Percentiles rank a stretch among this genome's conserved stretches.
phyloP scores from a whole-genome alignment of 2,888 invertebrate genomes.

The Tiliacea citrago region DNA sequence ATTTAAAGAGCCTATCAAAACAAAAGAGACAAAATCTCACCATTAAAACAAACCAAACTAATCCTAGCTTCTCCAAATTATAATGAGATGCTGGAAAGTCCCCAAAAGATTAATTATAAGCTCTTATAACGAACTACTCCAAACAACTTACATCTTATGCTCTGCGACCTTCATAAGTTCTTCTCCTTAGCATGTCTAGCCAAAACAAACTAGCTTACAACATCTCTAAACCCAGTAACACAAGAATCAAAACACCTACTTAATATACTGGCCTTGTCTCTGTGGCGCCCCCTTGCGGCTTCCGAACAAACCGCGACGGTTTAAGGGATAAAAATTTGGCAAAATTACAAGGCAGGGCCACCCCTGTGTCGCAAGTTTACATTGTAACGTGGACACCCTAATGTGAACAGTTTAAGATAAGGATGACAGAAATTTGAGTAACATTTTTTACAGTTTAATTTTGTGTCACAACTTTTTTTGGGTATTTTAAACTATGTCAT shows the following conservation, averaged over 20 bases:
- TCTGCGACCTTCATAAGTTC: neutral
- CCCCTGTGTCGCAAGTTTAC: constrained; percentile 85
- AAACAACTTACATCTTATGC: neutral
- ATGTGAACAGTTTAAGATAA: constrained; percentile 86
- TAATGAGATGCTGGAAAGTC: neutral
- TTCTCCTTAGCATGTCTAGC: neutral
- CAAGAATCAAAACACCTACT: constrained; percentile 80
- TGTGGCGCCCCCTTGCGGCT: constrained; percentile 72
- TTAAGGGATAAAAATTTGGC: constrained; percentile 88
- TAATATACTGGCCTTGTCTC: constrained; percentile 78
- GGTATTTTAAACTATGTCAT: neutral
- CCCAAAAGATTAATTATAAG: neutral
- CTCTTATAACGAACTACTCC: neutral
- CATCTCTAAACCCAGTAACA: constrained; percentile 49
- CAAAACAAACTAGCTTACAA: constrained; percentile 1
- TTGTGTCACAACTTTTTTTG: neutral
- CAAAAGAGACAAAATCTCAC: neutral
- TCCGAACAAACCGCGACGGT: constrained; percentile 79
- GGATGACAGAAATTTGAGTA: constrained; percentile 69
- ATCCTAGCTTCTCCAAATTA: too few species aligned
- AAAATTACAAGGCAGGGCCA: constrained; percentile 88
- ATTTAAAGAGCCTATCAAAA: neutral
- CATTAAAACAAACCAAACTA: neutral
- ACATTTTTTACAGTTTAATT: constrained; percentile 29
- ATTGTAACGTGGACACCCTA: constrained; percentile 90